Evolutionary conservation across 1,140 invertebrate genomes (phyloP), one percentile per base, ranked within the genome.

Genomic region (Drosophila tropicalis): DNA sequence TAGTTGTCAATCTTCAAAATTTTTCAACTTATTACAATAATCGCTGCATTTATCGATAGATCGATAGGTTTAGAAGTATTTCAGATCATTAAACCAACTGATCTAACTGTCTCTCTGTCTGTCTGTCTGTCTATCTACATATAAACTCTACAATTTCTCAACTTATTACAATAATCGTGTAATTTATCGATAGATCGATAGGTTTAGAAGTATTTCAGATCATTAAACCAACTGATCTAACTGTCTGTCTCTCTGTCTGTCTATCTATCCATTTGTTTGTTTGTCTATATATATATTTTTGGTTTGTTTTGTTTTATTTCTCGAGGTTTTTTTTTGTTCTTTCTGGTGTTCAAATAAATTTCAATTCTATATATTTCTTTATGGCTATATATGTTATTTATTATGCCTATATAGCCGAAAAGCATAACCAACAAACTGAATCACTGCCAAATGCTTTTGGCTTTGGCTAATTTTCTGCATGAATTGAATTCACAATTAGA

Each of bases 401-500:
- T 56, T 44, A 58, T 36, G 34, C 61, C 29, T 25, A 60, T 62
- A 63, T 47, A 39, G 56, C 34, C 56, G 41, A 63, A 32, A 41
- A 41, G 61, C 61, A 62, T 51, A 64, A 64, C 55, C n/a, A 22
- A 44, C 17, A 22, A 32, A 72, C 65, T 81, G 72, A 81, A 69
- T 78, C 75, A 70, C 22, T 60, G 39, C 56, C 68, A 79, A 65
- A 51, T 69, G 55, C 65, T 72, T 70, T 58, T 63, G 64, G 63
- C 47, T 75, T 76, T 82, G 62, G 68, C 82, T 78, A 83, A 89
- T 86, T 89, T 86, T 81, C 79, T 79, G 81, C 81, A 76, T 79
- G 77, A 81, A 89, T 86, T 86, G 77, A 83, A 83, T 78, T 78
- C 85, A 77, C 80, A 81, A 86, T 89, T 85, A 80, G 77, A 83